A percentile compares a stretch with the other conserved stretches of the same genome.
These are phyloP conservation scores for Alloscopus bannaensis DNA, from an alignment of 2,888 invertebrate species.

Conservation along the genomic window DNA sequence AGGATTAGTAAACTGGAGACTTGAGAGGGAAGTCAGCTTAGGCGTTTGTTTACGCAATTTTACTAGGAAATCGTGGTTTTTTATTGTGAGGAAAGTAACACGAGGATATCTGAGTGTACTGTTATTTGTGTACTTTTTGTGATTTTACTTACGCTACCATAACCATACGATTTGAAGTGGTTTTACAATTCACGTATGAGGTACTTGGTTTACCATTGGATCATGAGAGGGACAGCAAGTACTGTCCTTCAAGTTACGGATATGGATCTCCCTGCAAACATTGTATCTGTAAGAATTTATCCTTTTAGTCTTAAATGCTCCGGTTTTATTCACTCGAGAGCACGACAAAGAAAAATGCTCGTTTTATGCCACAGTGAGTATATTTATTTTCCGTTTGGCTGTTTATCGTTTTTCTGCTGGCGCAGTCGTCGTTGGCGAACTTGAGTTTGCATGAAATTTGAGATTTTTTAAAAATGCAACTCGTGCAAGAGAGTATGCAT, in stretches of 20 bases:
- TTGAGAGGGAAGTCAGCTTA: too few relatives aligned
- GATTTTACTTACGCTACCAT: constrained; percentile 30
- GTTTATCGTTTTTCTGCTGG: neutral
- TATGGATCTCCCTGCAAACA: constrained; percentile 71
- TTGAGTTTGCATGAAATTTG: too few relatives aligned
- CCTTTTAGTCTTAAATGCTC: neutral
- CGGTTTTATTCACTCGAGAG: neutral
- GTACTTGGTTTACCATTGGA: constrained; percentile 88
- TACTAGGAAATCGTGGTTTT: too few relatives aligned
- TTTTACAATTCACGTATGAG: constrained; percentile 89
- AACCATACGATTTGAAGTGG: constrained; percentile 74
- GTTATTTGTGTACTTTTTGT: constrained; percentile 32
- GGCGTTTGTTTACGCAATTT: too few relatives aligned
- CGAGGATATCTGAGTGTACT: too few relatives aligned
- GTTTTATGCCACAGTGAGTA: neutral
- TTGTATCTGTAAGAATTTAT: constrained; percentile 70
- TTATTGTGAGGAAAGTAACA: too few relatives aligned
- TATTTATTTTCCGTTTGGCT: constrained; percentile 1
- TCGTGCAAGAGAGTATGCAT: too few relatives aligned
- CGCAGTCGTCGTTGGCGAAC: too few relatives aligned
- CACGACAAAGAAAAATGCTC: constrained; percentile 3
- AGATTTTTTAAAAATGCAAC: too few relatives aligned
- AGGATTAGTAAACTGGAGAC: too few relatives aligned
- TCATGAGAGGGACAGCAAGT: constrained; percentile 83
- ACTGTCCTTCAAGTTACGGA: constrained; percentile 80